Base-by-base conservation (phyloP, 2,797 vertebrate species). In the Betta splendens region DNA sequence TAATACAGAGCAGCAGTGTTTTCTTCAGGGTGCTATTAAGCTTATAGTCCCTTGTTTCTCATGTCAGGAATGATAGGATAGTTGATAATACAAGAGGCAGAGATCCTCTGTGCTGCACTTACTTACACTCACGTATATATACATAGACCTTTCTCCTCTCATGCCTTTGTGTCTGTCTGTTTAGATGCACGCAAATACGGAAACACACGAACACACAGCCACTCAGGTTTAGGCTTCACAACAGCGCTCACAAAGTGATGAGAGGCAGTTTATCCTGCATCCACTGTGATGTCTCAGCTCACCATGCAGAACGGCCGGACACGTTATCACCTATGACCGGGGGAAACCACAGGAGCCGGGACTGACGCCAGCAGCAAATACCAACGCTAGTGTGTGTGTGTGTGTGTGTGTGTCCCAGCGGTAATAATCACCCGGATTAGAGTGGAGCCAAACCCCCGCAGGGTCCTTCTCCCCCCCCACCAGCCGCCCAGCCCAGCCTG, bases 381-480 rank as follows among this genome's bases (percentile, higher is more conserved):
- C 84, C 84, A 84, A 46, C 13, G 64, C 69, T 70, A 40, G 53
- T 72, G 71, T 70, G 70, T 77, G 51, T 76, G 47, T 75, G 58
- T 79, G 57, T 74, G 67, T 75, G 66, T 83, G 63, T 83, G 73
- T 63, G 75, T 83, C 84, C 85, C 86, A 88, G 87, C 66, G 56
- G 85, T 86, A 89, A 89, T 90, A 90, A 90, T 89, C 88, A 87
- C 85, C 73, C 61, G 77, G 89, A 88, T 91, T 91, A 89, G 83
- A 88, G 81, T 44, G 81, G 87, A 89, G 87, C 87, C 88, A 88
- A 83, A 84, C 85, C 83, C 87, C 87, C 47, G 77, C 86, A 70
- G 87, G 82, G 84, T 70, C 71, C 61, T 22, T 8, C 35, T 7
- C 16, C 18, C 44, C 37, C 33, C 28, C 40, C 39, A n/a, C 4